Evolutionary conservation across 2,888 invertebrate species (phyloP), one percentile per base, ranked within the genome.

Genomic region (Leptura quadrifasciata): DNA sequence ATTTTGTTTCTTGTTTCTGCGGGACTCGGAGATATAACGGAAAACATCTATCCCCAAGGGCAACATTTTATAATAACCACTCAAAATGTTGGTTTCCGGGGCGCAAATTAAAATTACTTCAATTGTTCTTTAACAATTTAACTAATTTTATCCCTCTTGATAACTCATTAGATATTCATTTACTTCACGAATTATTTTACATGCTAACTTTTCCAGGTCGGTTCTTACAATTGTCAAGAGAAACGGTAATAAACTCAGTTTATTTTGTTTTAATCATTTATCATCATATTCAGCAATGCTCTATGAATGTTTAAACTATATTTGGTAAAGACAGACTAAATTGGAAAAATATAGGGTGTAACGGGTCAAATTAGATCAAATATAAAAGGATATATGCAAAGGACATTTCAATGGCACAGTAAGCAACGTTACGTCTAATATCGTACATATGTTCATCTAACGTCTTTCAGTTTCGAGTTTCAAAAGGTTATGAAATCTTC

Each of bases 61-160:
- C 55, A 68, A 54, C 67, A 55, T 68, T 68, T 55, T 68, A 68
- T 68, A 68, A 68, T 54, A 68, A 68, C 67, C 67, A 68, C 67
- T 54, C 52, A 27, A 68, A 68, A 54, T 55, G 67, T 55, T 68
- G 55, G 67, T 55, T 68, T 68, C 27, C 67, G 24, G 27, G 27
- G 55, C 27, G 52, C 27, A 27, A 27, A 68, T 68, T 68, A 68
- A 67, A 68, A 68, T 68, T 68, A 54, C 67, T 54, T 68, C 67
- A 68, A 68, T 68, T 68, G 67, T 68, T 68, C 67, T 68, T 54
- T 54, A 68, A 68, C 67, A 68, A 68, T 68, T 68, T 55, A 55
- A 68, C 67, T 68, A 68, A 68, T 68, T 68, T 68, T 55, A 68
- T 17, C 31, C 15, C 27, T 68, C 67, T 65, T 68, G 52, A 68